Conservation (phyloP, 2,888 invertebrate species). For the Sinopyrophorus schimmeli region DNA sequence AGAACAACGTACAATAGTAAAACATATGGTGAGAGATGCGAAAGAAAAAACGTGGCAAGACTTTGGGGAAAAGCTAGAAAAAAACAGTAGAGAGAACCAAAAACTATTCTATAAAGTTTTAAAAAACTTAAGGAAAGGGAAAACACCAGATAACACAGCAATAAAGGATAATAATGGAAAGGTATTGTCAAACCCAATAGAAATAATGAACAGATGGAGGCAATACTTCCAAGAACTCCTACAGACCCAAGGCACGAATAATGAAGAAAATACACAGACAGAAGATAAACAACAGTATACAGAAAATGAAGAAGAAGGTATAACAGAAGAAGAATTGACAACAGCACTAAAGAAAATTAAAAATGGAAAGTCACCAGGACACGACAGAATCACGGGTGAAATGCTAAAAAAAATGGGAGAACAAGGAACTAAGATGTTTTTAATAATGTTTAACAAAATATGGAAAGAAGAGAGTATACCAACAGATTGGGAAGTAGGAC, state of each 20-base stretch:
- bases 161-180: not conserved
- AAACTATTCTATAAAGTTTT: conserved; percentile 4
- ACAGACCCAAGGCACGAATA: not conserved
- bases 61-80: conserved; percentile 8
- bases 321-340: conserved; percentile 14
- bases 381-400: conserved; percentile 23
- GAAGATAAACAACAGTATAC: conserved; percentile 1
- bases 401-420: conserved; percentile 23
- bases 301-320: conserved; percentile 14
- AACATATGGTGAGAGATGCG: conserved; percentile 3
- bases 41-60: conserved; percentile 6
- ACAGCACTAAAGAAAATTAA: conserved; percentile 18
- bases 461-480: conserved; percentile 19
- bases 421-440: conserved; percentile 10
- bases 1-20: conserved; percentile 3
- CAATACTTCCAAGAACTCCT: not conserved
- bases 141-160: not conserved
- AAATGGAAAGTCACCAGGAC: conserved; percentile 24
- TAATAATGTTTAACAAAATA: conserved; percentile 17
- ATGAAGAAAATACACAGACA: conserved; percentile 2
- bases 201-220: conserved; percentile 4
- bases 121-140: not conserved
- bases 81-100: conserved; percentile 5
- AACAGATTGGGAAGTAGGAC: conserved; percentile 22
- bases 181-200: not conserved